Evolutionary conservation across 2,797 vertebrate genomes (phyloP).

Genomic region (Epinephelus malabaricus): DNA sequence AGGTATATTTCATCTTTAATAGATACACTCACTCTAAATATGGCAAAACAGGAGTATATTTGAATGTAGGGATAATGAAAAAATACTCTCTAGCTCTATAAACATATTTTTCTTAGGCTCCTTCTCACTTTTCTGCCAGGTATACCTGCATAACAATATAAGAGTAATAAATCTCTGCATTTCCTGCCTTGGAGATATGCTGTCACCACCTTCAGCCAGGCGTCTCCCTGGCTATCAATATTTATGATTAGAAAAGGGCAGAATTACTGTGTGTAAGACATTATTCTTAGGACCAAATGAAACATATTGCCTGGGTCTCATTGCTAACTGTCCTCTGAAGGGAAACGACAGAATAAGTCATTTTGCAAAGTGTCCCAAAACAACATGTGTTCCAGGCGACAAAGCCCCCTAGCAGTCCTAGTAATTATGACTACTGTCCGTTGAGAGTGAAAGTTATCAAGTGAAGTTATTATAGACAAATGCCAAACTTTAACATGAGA

Average conservation of each 20-base stretch:
- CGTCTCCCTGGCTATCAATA: conserved; percentile 16
- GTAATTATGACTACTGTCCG: not conserved
- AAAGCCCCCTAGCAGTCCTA: not conserved
- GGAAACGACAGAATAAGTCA: not conserved
- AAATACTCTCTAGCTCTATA: not conserved
- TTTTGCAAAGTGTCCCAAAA: not conserved
- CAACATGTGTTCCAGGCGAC: not conserved
- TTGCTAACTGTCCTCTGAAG: not conserved
- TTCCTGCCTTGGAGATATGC: conserved; percentile 35
- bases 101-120: not conserved
- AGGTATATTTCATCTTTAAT: not conserved
- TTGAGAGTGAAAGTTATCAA: not conserved
- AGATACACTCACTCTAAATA: not conserved
- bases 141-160: not conserved
- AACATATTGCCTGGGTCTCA: conserved; percentile 1
- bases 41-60: not conserved
- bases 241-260: conserved; percentile 22
- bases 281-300: conserved; percentile 3
- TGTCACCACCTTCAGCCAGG: conserved; percentile 19
- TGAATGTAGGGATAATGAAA: not conserved
- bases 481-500: not conserved
- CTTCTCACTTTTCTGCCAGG: not conserved
- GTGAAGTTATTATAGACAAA: not conserved
- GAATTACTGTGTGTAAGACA: not conserved
- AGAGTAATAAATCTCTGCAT: conserved; percentile 31